Base-by-base conservation (phyloP, 2,888 invertebrate species). In the Drosophila quinaria region DNA sequence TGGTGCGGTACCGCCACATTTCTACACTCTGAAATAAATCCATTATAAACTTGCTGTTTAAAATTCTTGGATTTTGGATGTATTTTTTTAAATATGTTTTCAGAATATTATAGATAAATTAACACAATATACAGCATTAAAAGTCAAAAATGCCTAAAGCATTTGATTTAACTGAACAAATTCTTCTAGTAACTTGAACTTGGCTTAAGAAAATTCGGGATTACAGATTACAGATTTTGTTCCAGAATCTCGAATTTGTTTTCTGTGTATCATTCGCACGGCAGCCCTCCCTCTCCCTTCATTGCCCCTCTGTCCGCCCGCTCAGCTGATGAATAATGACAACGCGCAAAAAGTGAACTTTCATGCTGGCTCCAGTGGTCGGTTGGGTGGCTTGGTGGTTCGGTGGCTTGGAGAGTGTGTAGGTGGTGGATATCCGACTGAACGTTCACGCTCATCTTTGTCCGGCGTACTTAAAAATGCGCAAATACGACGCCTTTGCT, bases 251-350 rank as follows among this genome's bases (percentile, higher is more conserved):
- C 22, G 22, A 0, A 4, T 4, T 22, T 25, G 6, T 25, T 25
- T 25, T 25, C 25, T 6, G 25, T 25, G 25, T 25, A 25, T 60
- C 72, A 70, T 78, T 85, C 70, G 62, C 69, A 72, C 80, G 72
- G 72, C 72, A 70, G 51, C 68, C 50, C 63, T 76, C 22, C 51
- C 31, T 39, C 44, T 5, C 35, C 22, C 6, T 10, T 35, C 46
- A 17, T 44, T 8, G 29, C 33, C 9, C 22, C 47, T 10, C 37
- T n/a, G 10, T 19, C 33, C 44, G 10, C 29, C 33, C 58, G 42
- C 55, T 31, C 74, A 66, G 64, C 89, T 90, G 90, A 90, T 90
- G 90, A 90, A 90, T 90, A 88, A 90, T 90, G 90, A 89, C 90
- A 85, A 83, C 79, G 87, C 76, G 60, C 71, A 85, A 82, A 78